These are phyloP conservation scores for Tiliacea citrago DNA, from an alignment of 2,888 invertebrate genomes.

Conservation along the genomic window DNA sequence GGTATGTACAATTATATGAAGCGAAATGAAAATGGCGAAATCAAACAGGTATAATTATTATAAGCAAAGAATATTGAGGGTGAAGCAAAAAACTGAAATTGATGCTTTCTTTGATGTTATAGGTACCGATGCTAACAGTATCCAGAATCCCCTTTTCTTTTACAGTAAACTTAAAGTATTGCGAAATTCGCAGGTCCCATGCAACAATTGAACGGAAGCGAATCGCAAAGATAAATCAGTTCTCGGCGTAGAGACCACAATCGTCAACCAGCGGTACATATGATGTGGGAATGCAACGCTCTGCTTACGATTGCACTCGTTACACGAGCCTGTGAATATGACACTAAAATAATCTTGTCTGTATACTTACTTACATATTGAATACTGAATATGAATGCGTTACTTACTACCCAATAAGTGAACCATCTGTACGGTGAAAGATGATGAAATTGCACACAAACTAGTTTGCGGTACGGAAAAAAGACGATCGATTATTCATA, in stretches of 20 bases:
- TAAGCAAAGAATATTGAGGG: neutral
- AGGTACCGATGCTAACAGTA: neutral
- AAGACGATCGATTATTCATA: neutral
- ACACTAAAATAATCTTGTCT: constrained; percentile 63
- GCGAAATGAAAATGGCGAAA: neutral
- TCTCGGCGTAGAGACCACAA: constrained; percentile 75
- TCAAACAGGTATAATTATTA: neutral
- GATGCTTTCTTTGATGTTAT: neutral
- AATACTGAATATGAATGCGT: constrained; percentile 24
- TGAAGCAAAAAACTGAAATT: neutral
- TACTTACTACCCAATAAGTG: constrained; percentile 43
- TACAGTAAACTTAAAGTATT: constrained; percentile 42
- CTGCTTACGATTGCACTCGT: constrained; percentile 81
- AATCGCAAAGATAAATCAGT: constrained; percentile 80
- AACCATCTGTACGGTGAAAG: constrained; percentile 12
- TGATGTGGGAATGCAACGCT: constrained; percentile 87
- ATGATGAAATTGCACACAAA: constrained; percentile 32
- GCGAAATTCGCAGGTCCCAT: constrained; percentile 74
- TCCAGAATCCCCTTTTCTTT: constrained; percentile 31
- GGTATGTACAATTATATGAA: neutral
- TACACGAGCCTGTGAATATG: constrained; percentile 70
- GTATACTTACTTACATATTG: constrained; percentile 23
- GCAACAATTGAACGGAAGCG: constrained; percentile 76
- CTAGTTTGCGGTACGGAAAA: constrained; percentile 20
- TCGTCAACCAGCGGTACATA: constrained; percentile 75